These are phyloP conservation scores for Anoplolepis gracilipes DNA, from an alignment of 1,140 invertebrate genomes.

Conservation along the genomic window DNA sequence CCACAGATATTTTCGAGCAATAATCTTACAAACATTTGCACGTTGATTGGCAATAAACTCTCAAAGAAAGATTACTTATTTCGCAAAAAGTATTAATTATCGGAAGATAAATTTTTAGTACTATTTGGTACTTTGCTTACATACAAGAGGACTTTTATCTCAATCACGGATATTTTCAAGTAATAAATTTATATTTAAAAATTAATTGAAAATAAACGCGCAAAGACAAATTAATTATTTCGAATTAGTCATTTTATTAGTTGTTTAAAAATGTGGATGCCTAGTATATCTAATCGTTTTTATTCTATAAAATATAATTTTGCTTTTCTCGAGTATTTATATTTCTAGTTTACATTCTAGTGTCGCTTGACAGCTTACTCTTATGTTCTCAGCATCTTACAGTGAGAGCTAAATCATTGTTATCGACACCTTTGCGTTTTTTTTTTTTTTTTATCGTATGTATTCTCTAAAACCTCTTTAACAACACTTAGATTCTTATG, in stretches of 20 bases:
- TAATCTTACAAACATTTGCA: slow-evolving; percentile 50
- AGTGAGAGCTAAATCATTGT: neutral
- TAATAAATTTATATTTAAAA: slow-evolving; percentile 62
- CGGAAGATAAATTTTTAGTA: too few species aligned
- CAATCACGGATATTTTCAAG: slow-evolving; percentile 57
- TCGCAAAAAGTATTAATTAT: neutral
- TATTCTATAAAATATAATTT: neutral
- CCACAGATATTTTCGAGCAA: slow-evolving; percentile 61
- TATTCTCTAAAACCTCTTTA: too few species aligned
- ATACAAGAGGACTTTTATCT: slow-evolving; percentile 62
- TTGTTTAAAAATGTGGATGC: too few species aligned
- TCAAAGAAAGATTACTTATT: neutral
- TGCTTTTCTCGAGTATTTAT: too few species aligned
- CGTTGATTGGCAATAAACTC: slow-evolving; percentile 28
- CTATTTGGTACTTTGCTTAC: neutral
- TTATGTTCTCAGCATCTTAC: neutral
- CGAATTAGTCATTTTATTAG: too few species aligned
- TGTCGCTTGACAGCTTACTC: neutral
- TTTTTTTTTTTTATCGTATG: neutral
- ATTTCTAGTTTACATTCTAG: too few species aligned
- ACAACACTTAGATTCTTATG: slow-evolving; percentile 75
- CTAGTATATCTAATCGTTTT: neutral
- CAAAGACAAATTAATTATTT: neutral
- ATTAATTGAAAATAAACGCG: slow-evolving; percentile 9
- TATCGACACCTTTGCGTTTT: neutral